phyloP scores from a whole-genome alignment of 2,113 vertebrate genomes.

The Stegastes partitus region DNA sequence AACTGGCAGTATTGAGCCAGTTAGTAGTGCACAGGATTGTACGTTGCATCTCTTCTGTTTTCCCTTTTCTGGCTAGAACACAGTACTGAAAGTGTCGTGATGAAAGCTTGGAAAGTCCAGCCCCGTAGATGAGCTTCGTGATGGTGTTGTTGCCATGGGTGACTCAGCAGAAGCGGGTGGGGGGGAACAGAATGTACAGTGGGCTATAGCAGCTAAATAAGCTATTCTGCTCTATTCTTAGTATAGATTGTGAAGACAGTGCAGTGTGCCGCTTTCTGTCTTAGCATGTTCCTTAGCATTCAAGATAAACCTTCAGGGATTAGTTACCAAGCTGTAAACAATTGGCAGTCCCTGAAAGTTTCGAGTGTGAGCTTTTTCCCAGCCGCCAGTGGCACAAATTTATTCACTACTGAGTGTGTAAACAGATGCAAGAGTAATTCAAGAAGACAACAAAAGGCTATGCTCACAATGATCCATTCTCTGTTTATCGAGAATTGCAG shows the following conservation, averaged over 20 bases:
- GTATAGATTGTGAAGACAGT: background rate
- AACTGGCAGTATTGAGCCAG: background rate
- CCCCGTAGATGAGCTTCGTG: background rate
- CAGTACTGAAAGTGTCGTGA: background rate
- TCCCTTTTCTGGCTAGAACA: too few relatives aligned
- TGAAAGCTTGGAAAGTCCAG: slow-evolving; percentile 22
- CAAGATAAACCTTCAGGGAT: background rate
- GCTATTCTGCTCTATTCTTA: background rate
- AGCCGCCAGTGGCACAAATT: background rate
- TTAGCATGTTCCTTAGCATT: background rate
- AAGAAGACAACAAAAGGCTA: background rate
- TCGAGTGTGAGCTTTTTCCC: background rate
- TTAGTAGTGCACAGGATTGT: slow-evolving; percentile 9
- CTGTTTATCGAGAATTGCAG: slow-evolving; percentile 8
- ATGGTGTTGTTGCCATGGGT: slow-evolving; percentile 45
- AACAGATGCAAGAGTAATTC: slow-evolving; percentile 7
- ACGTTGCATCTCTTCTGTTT: background rate
- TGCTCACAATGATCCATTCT: background rate
- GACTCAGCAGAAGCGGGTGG: slow-evolving; percentile 30
- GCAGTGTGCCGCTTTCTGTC: background rate
- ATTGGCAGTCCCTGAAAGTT: background rate
- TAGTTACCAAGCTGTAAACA: background rate
- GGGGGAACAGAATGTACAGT: slow-evolving; percentile 42
- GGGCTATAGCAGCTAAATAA: background rate
- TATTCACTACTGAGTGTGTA: slow-evolving; percentile 14